Evolutionary conservation across 2,888 invertebrate species (phyloP).

Genomic region (Pseudolycoriella hygida): DNA sequence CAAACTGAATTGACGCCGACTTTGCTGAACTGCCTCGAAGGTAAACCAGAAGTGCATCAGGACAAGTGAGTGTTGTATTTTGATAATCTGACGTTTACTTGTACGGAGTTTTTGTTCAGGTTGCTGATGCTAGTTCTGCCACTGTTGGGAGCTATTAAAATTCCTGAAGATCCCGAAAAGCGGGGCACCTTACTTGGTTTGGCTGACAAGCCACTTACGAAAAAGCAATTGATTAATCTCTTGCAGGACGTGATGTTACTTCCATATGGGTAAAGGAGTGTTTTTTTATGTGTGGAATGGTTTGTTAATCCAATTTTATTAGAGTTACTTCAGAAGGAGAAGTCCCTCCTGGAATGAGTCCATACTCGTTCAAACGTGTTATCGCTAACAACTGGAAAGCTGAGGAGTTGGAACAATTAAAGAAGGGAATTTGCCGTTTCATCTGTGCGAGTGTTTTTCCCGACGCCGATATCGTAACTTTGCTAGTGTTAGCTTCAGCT

Average conservation of each 20-base stretch:
- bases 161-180: constrained; percentile 40
- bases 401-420: constrained; percentile 63
- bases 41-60: constrained; percentile 66
- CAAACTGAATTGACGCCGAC: constrained; percentile 58
- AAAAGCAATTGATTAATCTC: constrained; percentile 42
- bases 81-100: constrained; percentile 5
- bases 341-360: constrained; percentile 62
- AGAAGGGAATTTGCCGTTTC: constrained; percentile 66
- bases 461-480: constrained; percentile 53
- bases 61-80: constrained; percentile 41
- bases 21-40: constrained; percentile 58
- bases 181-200: constrained; percentile 46
- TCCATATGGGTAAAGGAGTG: constrained; percentile 55
- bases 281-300: constrained; percentile 5
- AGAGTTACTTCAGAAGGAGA: constrained; percentile 18
- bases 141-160: constrained; percentile 50
- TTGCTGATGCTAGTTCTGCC: constrained; percentile 66
- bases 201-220: constrained; percentile 45
- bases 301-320: not conserved
- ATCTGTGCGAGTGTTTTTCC: constrained; percentile 60
- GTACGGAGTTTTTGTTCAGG: too few species aligned
- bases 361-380: constrained; percentile 57
- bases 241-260: constrained; percentile 68
- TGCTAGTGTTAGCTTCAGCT: constrained; percentile 69
- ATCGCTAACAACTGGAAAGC: constrained; percentile 54